Base-by-base conservation (phyloP, 2,797 vertebrate species). In the Ptychadena robeensis region DNA sequence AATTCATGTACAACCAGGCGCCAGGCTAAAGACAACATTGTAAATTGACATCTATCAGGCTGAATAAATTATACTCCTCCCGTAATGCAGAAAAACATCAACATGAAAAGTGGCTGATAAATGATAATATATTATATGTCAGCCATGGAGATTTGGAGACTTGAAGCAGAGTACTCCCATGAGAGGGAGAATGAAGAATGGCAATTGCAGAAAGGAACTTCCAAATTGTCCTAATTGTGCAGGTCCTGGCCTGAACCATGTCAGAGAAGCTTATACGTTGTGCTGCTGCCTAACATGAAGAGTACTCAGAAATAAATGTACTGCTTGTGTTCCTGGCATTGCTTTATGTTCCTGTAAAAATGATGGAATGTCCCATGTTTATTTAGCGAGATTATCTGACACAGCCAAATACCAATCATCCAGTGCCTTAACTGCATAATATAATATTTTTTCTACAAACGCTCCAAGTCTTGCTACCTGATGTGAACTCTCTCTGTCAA, bases 31-130 rank as follows among this genome's bases (percentile, higher is more conserved):
- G 37, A 40, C 64, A 70, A 35, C 48, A 63, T 25, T 72, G 32
- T 63, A 73, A 66, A 72, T 34, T 83, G 74, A 59, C 40, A 72
- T 65, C 38, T 66, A 72, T 78, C 35, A 35, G n/a, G 32, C 59
- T 73, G 22, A 73, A 73, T 73, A 48, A 53, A 66, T 81, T 73
- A 81, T 27, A 40, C 32, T 65, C 10, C 38, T 76, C 59, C 31
- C 25, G 4, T 14, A n/a, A 32, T n/a, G 28, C 11, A 31, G 65
- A 68, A 69, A 35, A 59, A 67, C 11, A 34, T 35, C 67, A 37
- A 68, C 11, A 79, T 18, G 28, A 48, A 77, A 67, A 57, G 38
- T 37, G 18, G 22, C 22, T 35, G 31, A 53, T 69, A 57, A 64
- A 53, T 65, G 73, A 40, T 76, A 64, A 32, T 79, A 44, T 44